phyloP scores from a whole-genome alignment of 2,888 invertebrate species.

The Stenodema calcarata region DNA sequence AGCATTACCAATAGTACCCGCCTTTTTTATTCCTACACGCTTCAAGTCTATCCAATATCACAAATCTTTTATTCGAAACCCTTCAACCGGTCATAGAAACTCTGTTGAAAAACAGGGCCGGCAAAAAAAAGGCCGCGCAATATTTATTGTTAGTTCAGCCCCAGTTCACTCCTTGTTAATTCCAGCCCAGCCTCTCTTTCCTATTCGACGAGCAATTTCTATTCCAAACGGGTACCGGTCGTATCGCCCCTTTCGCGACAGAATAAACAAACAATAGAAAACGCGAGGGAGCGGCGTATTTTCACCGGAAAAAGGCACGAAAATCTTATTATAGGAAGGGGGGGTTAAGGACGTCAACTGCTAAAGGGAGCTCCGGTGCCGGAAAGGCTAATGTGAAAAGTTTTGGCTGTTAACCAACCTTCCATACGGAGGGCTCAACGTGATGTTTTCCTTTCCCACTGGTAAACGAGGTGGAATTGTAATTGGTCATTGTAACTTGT shows the following conservation, averaged over 20 bases:
- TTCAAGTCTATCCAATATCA: no score
- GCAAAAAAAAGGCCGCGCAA: neutral
- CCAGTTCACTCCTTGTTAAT: neutral
- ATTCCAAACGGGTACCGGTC: neutral
- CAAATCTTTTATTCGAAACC: neutral
- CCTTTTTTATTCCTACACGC: no score
- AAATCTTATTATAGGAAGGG: neutral
- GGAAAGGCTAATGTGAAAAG: neutral
- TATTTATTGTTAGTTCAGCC: neutral
- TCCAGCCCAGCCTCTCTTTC: neutral
- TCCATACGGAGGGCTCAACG: neutral
- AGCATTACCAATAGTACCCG: no score
- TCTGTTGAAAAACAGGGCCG: neutral
- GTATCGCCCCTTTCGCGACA: neutral
- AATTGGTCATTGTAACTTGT: neutral
- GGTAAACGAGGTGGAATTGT: neutral
- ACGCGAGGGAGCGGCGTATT: neutral
- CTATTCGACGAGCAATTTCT: neutral
- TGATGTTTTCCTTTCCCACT: neutral
- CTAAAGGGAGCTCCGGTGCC: neutral
- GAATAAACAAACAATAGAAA: neutral
- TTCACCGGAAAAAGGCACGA: neutral
- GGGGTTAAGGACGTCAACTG: neutral
- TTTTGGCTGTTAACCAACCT: neutral
- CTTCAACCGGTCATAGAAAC: neutral